Conservation (phyloP, 1,140 invertebrate species). For the Magallana ariakensis region DNA sequence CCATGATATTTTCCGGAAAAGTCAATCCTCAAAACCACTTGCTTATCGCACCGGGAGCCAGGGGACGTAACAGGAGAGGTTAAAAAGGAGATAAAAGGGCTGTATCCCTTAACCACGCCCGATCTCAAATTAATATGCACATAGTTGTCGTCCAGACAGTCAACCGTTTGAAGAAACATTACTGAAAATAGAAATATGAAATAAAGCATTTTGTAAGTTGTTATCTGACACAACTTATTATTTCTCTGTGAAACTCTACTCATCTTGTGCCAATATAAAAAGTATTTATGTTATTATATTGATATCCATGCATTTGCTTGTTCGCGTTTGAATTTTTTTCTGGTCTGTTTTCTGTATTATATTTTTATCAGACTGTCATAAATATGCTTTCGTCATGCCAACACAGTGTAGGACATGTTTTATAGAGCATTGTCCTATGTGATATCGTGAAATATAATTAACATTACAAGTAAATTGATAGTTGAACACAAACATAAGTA, state of each 20-base stretch:
- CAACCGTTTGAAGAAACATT: background rate
- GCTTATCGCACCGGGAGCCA: slow-evolving; percentile 66
- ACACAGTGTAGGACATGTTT: slow-evolving; percentile 16
- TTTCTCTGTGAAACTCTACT: background rate
- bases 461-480: slow-evolving; percentile 29
- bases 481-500: slow-evolving; percentile 22
- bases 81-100: slow-evolving; percentile 74
- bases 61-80: slow-evolving; percentile 61
- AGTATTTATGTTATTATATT: background rate
- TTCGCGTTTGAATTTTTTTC: slow-evolving; percentile 35
- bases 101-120: slow-evolving; percentile 76
- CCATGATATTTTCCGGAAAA: slow-evolving; percentile 72
- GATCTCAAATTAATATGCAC: slow-evolving; percentile 72
- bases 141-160: slow-evolving; percentile 56
- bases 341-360: slow-evolving; percentile 14
- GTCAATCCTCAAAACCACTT: slow-evolving; percentile 76
- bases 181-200: slow-evolving; percentile 6
- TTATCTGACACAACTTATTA: background rate
- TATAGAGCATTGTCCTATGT: background rate
- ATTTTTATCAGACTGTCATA: slow-evolving; percentile 34
- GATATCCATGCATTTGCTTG: background rate
- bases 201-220: background rate
- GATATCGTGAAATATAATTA: slow-evolving; percentile 8
- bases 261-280: background rate
- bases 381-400: slow-evolving; percentile 28